phyloP scores from a whole-genome alignment of 1,140 invertebrate species.

The Brachionus rotundiformis region DNA sequence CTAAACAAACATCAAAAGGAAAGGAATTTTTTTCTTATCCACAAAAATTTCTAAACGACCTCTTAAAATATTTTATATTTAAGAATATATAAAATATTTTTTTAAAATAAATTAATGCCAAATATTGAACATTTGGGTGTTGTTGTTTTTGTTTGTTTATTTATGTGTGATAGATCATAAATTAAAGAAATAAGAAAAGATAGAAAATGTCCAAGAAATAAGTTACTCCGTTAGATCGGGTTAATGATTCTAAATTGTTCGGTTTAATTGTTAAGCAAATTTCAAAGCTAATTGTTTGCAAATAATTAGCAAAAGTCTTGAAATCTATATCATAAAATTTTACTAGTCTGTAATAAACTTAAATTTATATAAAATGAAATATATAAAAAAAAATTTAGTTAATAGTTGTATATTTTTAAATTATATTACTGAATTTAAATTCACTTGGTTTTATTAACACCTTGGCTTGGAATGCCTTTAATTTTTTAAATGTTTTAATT shows the following conservation, averaged over 20 bases:
- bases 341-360: too few relatives aligned
- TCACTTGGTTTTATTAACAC: too few relatives aligned
- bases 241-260: not conserved
- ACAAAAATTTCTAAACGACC: not conserved
- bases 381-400: too few relatives aligned
- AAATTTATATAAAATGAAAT: too few relatives aligned
- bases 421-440: too few relatives aligned
- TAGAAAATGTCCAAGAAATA: not conserved
- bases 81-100: not conserved
- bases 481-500: not conserved
- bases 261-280: not conserved
- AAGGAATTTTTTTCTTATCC: not conserved
- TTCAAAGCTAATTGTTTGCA: not conserved
- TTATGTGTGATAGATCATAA: slow-evolving; percentile 14
- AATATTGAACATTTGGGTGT: slow-evolving; percentile 13
- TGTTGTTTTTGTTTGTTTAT: not conserved
- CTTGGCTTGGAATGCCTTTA: not conserved
- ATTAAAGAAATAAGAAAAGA: not conserved
- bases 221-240: not conserved
- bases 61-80: slow-evolving; percentile 19
- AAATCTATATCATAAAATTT: not conserved
- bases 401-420: too few relatives aligned
- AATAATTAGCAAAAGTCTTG: not conserved
- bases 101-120: not conserved
- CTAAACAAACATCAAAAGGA: not conserved